Evolutionary conservation across 2,797 vertebrate species (phyloP).

Genomic region (Oreonectes daqikongensis): DNA sequence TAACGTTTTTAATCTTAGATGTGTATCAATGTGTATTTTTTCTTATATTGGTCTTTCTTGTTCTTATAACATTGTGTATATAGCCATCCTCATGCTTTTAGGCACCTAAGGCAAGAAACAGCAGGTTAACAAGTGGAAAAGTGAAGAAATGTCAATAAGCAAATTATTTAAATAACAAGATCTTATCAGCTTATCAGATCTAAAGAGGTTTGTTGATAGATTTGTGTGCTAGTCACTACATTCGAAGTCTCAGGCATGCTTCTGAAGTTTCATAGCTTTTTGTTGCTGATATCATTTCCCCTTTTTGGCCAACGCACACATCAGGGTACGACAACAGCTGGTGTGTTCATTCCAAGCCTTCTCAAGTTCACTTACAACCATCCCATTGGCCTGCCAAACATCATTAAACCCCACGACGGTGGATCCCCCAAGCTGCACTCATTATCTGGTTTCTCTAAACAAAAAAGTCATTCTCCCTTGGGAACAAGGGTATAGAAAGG

Average conservation of each 20-base stretch:
- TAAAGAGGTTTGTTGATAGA: background rate
- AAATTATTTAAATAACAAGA: background rate
- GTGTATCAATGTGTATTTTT: no score
- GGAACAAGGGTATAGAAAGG: slow-evolving; percentile 18
- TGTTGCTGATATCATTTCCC: slow-evolving; percentile 25
- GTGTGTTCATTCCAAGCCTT: slow-evolving; percentile 31
- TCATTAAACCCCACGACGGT: slow-evolving; percentile 41
- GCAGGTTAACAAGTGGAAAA: background rate
- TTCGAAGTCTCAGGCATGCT: background rate
- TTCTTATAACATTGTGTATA: background rate
- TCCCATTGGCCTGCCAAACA: slow-evolving; percentile 43
- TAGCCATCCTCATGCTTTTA: background rate
- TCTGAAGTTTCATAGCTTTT: slow-evolving; percentile 3
- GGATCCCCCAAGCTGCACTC: slow-evolving; percentile 24
- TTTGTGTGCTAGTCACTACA: background rate
- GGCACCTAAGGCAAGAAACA: background rate
- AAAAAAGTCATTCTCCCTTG: slow-evolving; percentile 24
- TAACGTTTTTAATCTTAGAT: no score
- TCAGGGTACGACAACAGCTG: slow-evolving; percentile 35
- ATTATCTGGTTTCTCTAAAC: slow-evolving; percentile 47
- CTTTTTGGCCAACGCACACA: slow-evolving; percentile 5
- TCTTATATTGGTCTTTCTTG: no score
- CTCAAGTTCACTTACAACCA: slow-evolving; percentile 39
- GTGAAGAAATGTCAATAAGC: background rate
- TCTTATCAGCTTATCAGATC: background rate